These are phyloP conservation scores for Pandion haliaetus DNA, from an alignment of 2,113 vertebrate species.

Conservation along the genomic window DNA sequence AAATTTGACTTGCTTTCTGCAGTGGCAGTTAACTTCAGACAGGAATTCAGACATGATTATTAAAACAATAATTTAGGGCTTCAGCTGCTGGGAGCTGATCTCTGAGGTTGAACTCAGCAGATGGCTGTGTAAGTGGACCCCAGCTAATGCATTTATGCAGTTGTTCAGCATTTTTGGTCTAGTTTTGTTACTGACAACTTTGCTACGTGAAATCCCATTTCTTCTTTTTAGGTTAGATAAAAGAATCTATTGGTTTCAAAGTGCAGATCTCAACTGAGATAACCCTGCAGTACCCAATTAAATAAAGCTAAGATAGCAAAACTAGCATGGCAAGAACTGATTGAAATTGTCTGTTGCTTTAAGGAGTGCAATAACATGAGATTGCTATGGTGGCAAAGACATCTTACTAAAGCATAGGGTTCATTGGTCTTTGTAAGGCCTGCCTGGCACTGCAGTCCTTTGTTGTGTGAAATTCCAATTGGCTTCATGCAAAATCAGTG, in stretches of 20 bases:
- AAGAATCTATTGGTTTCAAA: neutral
- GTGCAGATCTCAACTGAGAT: neutral
- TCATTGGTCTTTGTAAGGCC: neutral
- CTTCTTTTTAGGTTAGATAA: neutral
- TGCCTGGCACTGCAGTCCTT: neutral
- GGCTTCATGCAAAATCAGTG: neutral
- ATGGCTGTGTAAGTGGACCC: neutral
- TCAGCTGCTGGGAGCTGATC: neutral
- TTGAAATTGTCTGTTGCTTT: neutral
- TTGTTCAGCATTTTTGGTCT: neutral
- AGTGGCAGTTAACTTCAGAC: neutral
- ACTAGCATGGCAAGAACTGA: neutral
- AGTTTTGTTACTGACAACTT: neutral
- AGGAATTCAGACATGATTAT: neutral
- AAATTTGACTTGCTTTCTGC: neutral
- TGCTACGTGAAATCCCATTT: neutral
- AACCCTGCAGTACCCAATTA: neutral
- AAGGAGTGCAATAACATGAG: neutral
- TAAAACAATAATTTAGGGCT: neutral
- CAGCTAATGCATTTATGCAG: neutral
- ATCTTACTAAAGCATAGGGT: neutral
- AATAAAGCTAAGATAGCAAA: neutral
- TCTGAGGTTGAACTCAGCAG: neutral
- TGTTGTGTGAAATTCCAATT: neutral
- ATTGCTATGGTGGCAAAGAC: neutral